Evolutionary conservation across 2,113 vertebrate genomes (phyloP), one percentile per base, ranked within the genome.

Genomic region (Dasyurus viverrinus): DNA sequence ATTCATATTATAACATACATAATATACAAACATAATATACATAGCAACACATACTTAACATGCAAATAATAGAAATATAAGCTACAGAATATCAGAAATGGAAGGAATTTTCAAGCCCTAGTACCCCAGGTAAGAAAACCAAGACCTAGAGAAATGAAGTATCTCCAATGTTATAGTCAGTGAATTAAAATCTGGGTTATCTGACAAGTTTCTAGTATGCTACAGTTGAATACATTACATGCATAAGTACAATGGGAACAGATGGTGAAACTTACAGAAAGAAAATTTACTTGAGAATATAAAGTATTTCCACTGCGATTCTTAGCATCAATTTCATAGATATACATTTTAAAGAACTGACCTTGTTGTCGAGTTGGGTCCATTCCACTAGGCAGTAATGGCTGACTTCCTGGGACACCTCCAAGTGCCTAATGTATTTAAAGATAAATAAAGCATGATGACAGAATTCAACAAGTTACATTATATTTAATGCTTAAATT

Each of bases 321-420:
- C 0, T 54, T 25, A 7, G 36, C 12, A 93, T 89, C 8, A 53
- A 24, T 89, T 53, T 94, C 7, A 84, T 42, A 23, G 16, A 76
- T 16, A 42, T 8, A 52, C 47, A 94, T 47, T 95, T 92, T 55
- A 76, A n/a, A 90, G 19, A 53, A 76, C 90, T 98, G 57, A 99
- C 99, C 99, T 99, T 99, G 99, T 98, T 99, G 99, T 98, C 99
- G 99, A 94, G 99, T 99, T 97, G 99, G 99, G 98, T 99, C 99
- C 99, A 99, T 99, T 96, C 99, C 99, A 84, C 99, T 99, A 93
- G 99, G 99, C 97, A 99, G 98, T 98, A 99, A 99, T n/a, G 99
- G 98, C 98, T 99, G 99, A 98, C 99, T 99, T 95, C 99, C 99
- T 30, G 99, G 99, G 93, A 99, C 99, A 97, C 99, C 99, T 97